phyloP scores from a whole-genome alignment of 2,113 vertebrate species.

The human region DNA sequence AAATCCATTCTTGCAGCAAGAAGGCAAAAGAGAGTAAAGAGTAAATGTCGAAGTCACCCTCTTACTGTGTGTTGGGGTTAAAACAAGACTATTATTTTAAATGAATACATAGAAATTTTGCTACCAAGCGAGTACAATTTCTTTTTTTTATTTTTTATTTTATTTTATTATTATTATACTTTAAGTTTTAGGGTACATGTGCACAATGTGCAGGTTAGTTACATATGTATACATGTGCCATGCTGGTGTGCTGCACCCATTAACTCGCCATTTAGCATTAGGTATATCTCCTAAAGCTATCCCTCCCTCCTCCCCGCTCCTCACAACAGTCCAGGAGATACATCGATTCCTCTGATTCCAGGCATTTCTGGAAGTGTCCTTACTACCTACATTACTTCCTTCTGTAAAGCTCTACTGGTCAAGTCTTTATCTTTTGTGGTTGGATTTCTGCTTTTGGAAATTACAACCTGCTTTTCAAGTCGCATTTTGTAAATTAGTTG shows the following conservation, averaged over 20 bases:
- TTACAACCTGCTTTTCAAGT: neutral
- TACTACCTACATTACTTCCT: neutral
- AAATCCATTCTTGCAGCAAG: neutral
- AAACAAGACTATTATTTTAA: neutral
- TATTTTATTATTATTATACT: no score
- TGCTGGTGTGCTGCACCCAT: no score
- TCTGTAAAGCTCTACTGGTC: neutral
- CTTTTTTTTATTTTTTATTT: neutral
- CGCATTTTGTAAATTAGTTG: neutral
- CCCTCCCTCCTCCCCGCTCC: no score
- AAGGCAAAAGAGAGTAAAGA: neutral
- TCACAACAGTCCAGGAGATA: neutral
- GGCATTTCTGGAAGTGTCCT: neutral
- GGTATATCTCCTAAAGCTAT: no score
- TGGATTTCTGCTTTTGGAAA: conserved; percentile 7
- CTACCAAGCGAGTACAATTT: neutral
- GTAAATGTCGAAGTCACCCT: neutral
- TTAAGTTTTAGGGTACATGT: no score
- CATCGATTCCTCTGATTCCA: neutral
- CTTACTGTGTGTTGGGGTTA: neutral
- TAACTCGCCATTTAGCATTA: no score
- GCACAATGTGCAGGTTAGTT: no score
- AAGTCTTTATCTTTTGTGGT: neutral
- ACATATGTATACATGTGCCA: no score
- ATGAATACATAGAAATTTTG: neutral